phyloP scores from a whole-genome alignment of 2,797 vertebrate species.

The Strix occidentalis region DNA sequence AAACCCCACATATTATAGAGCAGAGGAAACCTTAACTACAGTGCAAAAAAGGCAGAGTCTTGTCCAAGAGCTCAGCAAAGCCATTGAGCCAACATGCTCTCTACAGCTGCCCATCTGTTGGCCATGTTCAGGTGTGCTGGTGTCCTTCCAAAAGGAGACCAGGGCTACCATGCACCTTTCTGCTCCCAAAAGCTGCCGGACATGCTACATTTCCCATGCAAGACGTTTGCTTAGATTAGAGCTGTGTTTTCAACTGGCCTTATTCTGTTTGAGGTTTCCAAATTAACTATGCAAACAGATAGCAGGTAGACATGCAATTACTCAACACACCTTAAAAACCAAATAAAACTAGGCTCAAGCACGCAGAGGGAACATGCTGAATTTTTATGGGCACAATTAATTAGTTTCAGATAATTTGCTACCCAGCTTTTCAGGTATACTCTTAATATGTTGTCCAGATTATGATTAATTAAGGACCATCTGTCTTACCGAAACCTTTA shows the following conservation, averaged over 20 bases:
- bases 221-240: background rate
- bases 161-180: background rate
- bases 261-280: background rate
- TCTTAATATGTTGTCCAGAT: background rate
- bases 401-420: conserved; percentile 39
- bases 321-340: background rate
- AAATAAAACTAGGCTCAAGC: background rate
- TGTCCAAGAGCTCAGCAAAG: background rate
- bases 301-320: background rate
- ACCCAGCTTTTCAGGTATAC: background rate
- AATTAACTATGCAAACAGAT: background rate
- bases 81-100: background rate
- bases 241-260: background rate
- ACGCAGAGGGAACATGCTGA: background rate
- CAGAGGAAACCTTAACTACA: background rate
- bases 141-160: background rate
- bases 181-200: background rate
- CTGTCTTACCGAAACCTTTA: conserved; percentile 26
- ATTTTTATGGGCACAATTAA: conserved; percentile 19
- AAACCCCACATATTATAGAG: rapidly evolving
- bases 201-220: background rate
- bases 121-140: background rate
- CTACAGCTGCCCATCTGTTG: background rate
- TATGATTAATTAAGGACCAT: background rate
- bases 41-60: background rate